Evolutionary conservation across 1,140 invertebrate species (phyloP).

Genomic region (Choristoneura fumiferana): DNA sequence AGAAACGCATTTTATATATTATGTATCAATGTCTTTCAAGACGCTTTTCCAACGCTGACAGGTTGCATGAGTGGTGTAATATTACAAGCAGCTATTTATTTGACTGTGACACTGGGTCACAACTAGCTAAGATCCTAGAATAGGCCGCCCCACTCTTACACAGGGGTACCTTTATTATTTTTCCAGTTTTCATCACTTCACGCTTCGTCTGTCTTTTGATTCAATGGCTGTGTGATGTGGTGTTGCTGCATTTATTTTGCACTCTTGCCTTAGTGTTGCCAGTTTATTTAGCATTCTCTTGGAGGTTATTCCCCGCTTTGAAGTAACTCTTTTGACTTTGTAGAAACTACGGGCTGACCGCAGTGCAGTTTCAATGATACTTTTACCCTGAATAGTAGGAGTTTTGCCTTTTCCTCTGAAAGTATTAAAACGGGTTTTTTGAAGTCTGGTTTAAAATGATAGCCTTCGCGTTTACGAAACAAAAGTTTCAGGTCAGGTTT

Average conservation of each 20-base stretch:
- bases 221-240: conserved; percentile 73
- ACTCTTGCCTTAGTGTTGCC: conserved; percentile 61
- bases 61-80: too few relatives aligned
- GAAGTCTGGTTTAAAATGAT: not conserved
- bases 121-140: conserved; percentile 56
- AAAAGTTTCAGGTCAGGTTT: not conserved
- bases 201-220: conserved; percentile 72
- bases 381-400: conserved; percentile 43
- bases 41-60: too few relatives aligned
- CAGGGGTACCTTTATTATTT: conserved; percentile 61
- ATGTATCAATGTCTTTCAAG: too few relatives aligned
- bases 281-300: conserved; percentile 74
- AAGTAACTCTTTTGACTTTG: conserved; percentile 71
- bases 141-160: conserved; percentile 48
- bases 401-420: conserved; percentile 27
- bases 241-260: conserved; percentile 74
- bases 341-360: conserved; percentile 56
- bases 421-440: conserved; percentile 21
- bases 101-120: not conserved
- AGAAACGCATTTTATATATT: too few relatives aligned
- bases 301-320: conserved; percentile 65
- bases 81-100: not conserved
- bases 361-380: conserved; percentile 62
- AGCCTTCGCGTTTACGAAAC: not conserved
- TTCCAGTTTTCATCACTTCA: conserved; percentile 74